phyloP scores from a whole-genome alignment of 92 coral and sea anemone genomes.

The Desmophyllum pertusum region DNA sequence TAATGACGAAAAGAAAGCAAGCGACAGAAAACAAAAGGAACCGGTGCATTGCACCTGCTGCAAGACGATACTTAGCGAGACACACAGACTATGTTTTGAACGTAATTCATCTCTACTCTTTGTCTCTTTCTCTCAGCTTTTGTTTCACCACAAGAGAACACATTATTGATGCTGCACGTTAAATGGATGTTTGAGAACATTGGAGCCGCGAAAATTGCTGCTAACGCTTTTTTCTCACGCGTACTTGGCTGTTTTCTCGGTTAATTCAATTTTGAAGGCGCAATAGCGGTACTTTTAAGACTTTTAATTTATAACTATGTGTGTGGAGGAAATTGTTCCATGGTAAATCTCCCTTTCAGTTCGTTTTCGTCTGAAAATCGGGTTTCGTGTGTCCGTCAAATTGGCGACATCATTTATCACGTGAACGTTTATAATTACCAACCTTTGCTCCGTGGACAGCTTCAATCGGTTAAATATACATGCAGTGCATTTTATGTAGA shows the following conservation, averaged over 20 bases:
- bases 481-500: background rate
- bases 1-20: conserved; percentile 25
- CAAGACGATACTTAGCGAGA: conserved; percentile 14
- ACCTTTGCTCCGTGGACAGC: background rate
- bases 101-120: conserved; percentile 10
- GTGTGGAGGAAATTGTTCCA: background rate
- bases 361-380: conserved; percentile 2
- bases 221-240: background rate
- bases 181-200: background rate
- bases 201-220: background rate
- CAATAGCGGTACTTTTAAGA: conserved; percentile 3
- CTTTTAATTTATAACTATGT: background rate
- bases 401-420: conserved; percentile 5
- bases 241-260: background rate
- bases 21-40: conserved; percentile 27
- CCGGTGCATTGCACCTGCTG: conserved; percentile 37
- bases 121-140: background rate
- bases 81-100: conserved; percentile 13
- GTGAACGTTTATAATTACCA: background rate
- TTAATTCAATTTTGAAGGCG: background rate
- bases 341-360: background rate
- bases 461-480: background rate
- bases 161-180: background rate
- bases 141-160: background rate
- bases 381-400: background rate